A percentile compares a stretch with the other conserved stretches of the same genome.
phyloP scores from a whole-genome alignment of 2,888 invertebrate species.

The Terebella lapidaria region DNA sequence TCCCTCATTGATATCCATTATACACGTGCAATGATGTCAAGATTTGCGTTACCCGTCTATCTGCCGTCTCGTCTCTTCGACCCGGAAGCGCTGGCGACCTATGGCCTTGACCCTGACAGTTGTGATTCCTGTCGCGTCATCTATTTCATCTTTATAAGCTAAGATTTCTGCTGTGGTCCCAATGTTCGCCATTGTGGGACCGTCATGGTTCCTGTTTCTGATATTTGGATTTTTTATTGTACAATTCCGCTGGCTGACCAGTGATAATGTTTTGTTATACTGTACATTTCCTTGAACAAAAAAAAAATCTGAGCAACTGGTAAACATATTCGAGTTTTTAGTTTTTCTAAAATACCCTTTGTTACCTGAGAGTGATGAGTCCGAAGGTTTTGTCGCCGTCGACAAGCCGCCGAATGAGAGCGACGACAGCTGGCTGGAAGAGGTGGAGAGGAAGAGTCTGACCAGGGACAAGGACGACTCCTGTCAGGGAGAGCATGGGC shows the following conservation, averaged over 20 bases:
- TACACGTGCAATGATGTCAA: too few species aligned
- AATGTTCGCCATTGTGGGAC: slow-evolving; percentile 43
- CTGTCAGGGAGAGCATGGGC: slow-evolving; percentile 61
- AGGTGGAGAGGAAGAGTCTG: slow-evolving; percentile 73
- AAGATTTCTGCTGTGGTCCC: slow-evolving; percentile 67
- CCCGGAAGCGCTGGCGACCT: slow-evolving; percentile 70
- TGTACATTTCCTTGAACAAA: neutral
- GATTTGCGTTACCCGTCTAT: slow-evolving; percentile 54
- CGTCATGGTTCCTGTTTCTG: too few species aligned
- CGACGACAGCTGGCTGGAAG: slow-evolving; percentile 57
- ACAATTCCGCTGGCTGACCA: too few species aligned
- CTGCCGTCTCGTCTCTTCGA: slow-evolving; percentile 56
- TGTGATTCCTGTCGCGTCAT: slow-evolving; percentile 58
- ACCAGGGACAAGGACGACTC: slow-evolving; percentile 69
- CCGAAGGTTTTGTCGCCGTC: slow-evolving; percentile 64
- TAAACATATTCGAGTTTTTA: too few species aligned
- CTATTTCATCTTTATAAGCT: slow-evolving; percentile 58
- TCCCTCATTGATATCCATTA: neutral
- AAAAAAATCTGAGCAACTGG: too few species aligned
- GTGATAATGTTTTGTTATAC: too few species aligned
- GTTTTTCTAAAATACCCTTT: too few species aligned
- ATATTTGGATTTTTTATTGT: too few species aligned
- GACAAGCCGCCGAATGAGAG: slow-evolving; percentile 60
- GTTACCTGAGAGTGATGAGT: slow-evolving; percentile 55
- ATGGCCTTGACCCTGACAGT: slow-evolving; percentile 63